Conservation (phyloP, 1,140 invertebrate species). For the Euura lappo region DNA sequence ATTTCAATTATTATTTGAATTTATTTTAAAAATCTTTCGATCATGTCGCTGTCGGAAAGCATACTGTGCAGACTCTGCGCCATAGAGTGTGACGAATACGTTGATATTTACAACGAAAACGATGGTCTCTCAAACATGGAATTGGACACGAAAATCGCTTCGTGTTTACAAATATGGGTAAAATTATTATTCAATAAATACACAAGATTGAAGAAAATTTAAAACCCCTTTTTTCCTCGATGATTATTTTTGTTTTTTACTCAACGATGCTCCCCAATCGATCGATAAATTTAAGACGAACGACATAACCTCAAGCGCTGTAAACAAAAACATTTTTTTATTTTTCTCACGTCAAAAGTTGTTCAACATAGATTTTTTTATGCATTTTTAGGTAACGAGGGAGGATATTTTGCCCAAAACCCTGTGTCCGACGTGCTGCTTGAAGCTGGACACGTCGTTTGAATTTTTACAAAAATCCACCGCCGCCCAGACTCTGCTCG, state of each 20-base stretch:
- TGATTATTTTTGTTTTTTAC: background rate
- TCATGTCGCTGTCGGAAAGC: background rate
- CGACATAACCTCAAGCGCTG: background rate
- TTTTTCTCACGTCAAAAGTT: no score
- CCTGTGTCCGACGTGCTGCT: slow-evolving; percentile 23
- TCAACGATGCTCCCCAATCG: no score
- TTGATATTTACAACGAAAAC: slow-evolving; percentile 27
- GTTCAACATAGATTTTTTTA: background rate
- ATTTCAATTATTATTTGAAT: no score
- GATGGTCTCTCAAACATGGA: slow-evolving; percentile 17
- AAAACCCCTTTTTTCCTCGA: background rate
- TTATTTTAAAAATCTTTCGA: no score
- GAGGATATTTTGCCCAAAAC: slow-evolving; percentile 27
- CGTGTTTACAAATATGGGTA: slow-evolving; percentile 27
- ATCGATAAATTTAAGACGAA: no score
- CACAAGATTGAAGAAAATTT: background rate
- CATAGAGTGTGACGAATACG: slow-evolving; percentile 19
- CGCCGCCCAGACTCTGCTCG: slow-evolving; percentile 22
- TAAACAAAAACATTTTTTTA: no score
- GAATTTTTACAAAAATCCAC: slow-evolving; percentile 26
- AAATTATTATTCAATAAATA: slow-evolving; percentile 20
- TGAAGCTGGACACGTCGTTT: slow-evolving; percentile 25
- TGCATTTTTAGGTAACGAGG: slow-evolving; percentile 22
- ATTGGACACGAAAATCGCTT: slow-evolving; percentile 24
- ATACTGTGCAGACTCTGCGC: slow-evolving; percentile 27